phyloP scores from a whole-genome alignment of 2,797 vertebrate species.

The Rhinogobio ventralis region DNA sequence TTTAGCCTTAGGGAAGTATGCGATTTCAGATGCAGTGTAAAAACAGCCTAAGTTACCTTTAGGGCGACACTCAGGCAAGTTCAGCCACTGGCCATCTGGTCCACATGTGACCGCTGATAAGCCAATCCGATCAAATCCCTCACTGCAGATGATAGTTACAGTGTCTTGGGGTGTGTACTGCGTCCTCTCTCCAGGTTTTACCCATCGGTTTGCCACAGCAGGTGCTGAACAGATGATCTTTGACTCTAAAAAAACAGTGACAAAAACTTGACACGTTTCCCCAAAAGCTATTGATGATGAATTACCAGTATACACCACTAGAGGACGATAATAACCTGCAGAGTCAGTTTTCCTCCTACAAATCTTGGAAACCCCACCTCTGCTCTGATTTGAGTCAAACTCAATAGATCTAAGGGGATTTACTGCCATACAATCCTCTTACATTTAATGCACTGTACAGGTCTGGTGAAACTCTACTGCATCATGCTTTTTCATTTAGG shows the following conservation, averaged over 20 bases:
- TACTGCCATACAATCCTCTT: neutral
- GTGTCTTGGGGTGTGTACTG: conserved; percentile 9
- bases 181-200: neutral
- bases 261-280: neutral
- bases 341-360: neutral
- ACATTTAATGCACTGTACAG: neutral
- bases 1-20: neutral
- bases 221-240: conserved; percentile 36
- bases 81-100: conserved; percentile 39
- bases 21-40: neutral
- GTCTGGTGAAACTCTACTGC: neutral
- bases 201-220: neutral
- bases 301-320: neutral
- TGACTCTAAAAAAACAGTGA: neutral
- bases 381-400: neutral
- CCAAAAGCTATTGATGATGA: neutral
- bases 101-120: conserved; percentile 37
- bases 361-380: neutral
- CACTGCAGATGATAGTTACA: conserved; percentile 4
- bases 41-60: neutral
- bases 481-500: neutral
- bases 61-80: conserved; percentile 5
- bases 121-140: conserved; percentile 35
- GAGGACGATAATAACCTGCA: neutral
- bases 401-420: neutral